Conservation (phyloP, 2,888 invertebrate genomes). For the Romanomermis culicivorax region DNA sequence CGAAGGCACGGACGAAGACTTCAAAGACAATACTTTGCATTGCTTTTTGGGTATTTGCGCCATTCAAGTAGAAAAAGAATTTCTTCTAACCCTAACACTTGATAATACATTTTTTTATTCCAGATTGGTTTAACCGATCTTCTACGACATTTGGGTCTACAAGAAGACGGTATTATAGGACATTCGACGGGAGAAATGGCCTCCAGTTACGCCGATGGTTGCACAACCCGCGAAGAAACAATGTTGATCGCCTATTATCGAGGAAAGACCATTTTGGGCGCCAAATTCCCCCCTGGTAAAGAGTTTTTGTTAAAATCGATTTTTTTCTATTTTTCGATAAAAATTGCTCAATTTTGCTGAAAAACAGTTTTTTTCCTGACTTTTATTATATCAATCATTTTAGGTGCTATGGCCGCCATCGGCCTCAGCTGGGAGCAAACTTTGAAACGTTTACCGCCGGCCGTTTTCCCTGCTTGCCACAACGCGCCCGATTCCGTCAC, state of each 20-base stretch:
- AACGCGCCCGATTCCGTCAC: conserved; percentile 77
- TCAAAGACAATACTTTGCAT: conserved; percentile 36
- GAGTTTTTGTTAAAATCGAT: no score
- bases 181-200: conserved; percentile 80
- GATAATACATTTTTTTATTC: conserved; percentile 13
- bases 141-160: conserved; percentile 47
- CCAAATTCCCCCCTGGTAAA: conserved; percentile 39
- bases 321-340: neutral
- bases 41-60: conserved; percentile 63
- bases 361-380: neutral
- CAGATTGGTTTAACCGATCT: conserved; percentile 75
- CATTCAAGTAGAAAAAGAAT: conserved; percentile 44
- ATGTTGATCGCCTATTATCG: conserved; percentile 81
- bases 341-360: neutral
- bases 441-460: conserved; percentile 46
- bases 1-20: conserved; percentile 45
- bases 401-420: conserved; percentile 60
- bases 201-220: conserved; percentile 88
- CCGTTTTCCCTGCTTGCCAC: conserved; percentile 66
- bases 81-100: neutral
- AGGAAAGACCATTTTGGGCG: conserved; percentile 57
- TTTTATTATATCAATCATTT: neutral
- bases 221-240: conserved; percentile 77
- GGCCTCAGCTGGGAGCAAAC: conserved; percentile 57
- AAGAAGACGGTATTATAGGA: conserved; percentile 80